Conservation (phyloP, 2,888 invertebrate genomes). For the Cataglyphis albicans region DNA sequence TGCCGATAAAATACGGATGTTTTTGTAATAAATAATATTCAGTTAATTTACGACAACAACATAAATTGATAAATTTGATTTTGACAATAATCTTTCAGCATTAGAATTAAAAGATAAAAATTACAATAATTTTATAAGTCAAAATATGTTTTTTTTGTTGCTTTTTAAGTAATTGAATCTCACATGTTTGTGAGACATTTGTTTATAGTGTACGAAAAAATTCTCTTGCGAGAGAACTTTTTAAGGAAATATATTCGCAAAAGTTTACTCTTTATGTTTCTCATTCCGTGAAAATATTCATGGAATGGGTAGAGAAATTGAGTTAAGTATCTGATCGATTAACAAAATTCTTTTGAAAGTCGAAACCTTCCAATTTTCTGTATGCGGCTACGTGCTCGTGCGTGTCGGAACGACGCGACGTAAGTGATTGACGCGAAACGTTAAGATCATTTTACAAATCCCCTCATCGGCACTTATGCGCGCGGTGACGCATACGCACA, state of each 20-base stretch:
- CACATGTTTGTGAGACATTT: not conserved
- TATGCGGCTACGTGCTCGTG: slow-evolving; percentile 36
- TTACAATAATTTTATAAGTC: not conserved
- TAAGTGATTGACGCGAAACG: slow-evolving; percentile 83
- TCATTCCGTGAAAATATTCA: not conserved
- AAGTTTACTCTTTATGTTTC: not conserved
- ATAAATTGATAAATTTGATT: not conserved
- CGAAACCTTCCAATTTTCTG: slow-evolving; percentile 40
- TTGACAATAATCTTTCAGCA: not conserved
- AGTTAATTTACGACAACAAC: not conserved
- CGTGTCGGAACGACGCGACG: slow-evolving; percentile 71
- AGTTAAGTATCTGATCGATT: slow-evolving; percentile 1
- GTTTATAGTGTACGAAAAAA: not conserved
- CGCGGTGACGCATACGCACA: slow-evolving; percentile 84
- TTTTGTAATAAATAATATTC: slow-evolving; percentile 5
- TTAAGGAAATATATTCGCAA: not conserved
- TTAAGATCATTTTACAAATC: slow-evolving; percentile 83
- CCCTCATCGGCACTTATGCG: slow-evolving; percentile 77
- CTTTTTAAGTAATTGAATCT: not conserved
- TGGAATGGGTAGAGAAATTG: slow-evolving; percentile 20
- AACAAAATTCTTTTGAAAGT: slow-evolving; percentile 27
- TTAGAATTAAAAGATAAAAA: not conserved
- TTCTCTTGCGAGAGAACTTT: not conserved
- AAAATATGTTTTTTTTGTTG: not conserved
- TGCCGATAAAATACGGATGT: not conserved